Conservation (phyloP, 2,888 invertebrate species). For the Volucella inanis region DNA sequence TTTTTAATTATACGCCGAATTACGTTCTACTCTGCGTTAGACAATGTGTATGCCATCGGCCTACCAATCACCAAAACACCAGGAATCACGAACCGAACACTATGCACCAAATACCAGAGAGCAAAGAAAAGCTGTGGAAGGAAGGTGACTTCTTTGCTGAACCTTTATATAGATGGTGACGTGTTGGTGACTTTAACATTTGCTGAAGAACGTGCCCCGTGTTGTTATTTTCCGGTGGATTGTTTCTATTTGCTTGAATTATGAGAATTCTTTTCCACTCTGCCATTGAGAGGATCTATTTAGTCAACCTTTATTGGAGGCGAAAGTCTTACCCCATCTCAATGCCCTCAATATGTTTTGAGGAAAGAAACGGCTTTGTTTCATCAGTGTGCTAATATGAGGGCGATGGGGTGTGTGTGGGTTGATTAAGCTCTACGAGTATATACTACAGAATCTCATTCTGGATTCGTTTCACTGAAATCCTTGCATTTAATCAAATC, state of each 20-base stretch:
- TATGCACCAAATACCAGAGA: too few relatives aligned
- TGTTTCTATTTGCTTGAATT: constrained; percentile 57
- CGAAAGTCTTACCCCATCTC: constrained; percentile 4
- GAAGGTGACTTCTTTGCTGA: too few relatives aligned
- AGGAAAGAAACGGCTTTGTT: constrained; percentile 24
- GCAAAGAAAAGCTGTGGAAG: too few relatives aligned
- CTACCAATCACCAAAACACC: constrained; percentile 1
- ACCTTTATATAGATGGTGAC: not conserved
- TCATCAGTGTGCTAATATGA: not conserved
- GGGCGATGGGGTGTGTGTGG: not conserved
- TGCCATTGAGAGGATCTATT: constrained; percentile 1
- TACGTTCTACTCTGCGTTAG: constrained; percentile 49
- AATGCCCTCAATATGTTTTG: constrained; percentile 8
- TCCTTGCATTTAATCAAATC: constrained; percentile 71
- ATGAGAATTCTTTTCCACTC: constrained; percentile 49
- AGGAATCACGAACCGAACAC: too few relatives aligned
- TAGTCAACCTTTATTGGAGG: constrained; percentile 5
- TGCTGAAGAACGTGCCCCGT: not conserved
- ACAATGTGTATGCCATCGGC: constrained; percentile 50
- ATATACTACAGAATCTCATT: constrained; percentile 46
- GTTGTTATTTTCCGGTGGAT: constrained; percentile 43
- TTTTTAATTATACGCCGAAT: constrained; percentile 74
- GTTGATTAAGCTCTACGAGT: constrained; percentile 22
- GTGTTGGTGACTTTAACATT: constrained; percentile 28
- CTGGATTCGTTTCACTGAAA: constrained; percentile 47